These are phyloP conservation scores for Sinella curviseta DNA, from an alignment of 1,140 invertebrate genomes.

Conservation along the genomic window DNA sequence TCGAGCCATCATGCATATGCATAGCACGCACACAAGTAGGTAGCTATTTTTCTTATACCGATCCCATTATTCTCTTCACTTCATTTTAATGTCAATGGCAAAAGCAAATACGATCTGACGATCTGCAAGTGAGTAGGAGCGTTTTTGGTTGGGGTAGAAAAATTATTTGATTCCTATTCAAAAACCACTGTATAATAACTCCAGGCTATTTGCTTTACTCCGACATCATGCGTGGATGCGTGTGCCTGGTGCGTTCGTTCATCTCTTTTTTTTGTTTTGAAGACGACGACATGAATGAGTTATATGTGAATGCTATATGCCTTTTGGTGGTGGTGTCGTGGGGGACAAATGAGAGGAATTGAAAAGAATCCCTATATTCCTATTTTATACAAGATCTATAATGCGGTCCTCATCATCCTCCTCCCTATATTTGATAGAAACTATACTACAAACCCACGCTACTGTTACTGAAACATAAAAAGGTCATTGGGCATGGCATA, in stretches of 20 bases:
- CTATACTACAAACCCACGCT: too few relatives aligned
- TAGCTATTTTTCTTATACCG: too few relatives aligned
- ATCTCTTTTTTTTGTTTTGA: not conserved
- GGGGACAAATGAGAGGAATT: constrained; percentile 2
- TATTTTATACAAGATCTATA: not conserved
- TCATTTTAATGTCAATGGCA: too few relatives aligned
- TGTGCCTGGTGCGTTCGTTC: not conserved
- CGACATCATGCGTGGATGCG: not conserved
- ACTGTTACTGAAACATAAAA: too few relatives aligned
- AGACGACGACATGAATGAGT: not conserved
- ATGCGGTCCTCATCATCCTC: not conserved
- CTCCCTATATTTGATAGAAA: not conserved
- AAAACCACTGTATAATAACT: constrained; percentile 15
- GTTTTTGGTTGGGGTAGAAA: not conserved
- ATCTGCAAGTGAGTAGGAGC: too few relatives aligned
- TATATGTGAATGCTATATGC: too few relatives aligned
- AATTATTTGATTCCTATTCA: not conserved
- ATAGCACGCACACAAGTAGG: too few relatives aligned
- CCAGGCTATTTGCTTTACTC: constrained; percentile 14
- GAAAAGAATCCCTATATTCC: not conserved
- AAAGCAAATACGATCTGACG: too few relatives aligned
- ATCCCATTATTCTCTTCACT: too few relatives aligned
- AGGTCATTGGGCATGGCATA: too few relatives aligned
- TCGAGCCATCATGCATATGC: too few relatives aligned
- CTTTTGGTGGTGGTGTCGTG: not conserved